These are phyloP conservation scores for Lipophrys pholis DNA, from an alignment of 2,113 vertebrate species.

Conservation along the genomic window DNA sequence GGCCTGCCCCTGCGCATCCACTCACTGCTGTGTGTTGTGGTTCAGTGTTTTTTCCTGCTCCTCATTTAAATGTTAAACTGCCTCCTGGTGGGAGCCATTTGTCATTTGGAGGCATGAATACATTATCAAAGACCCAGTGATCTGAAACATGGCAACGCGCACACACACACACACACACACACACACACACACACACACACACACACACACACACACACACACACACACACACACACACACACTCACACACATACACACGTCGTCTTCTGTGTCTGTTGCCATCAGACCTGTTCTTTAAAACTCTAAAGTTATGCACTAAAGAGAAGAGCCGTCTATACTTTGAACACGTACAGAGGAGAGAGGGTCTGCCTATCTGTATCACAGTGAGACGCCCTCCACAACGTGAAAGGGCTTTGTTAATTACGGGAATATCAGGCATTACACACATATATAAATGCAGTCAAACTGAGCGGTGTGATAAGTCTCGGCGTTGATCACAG, in stretches of 20 bases:
- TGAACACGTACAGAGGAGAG: conserved; percentile 15
- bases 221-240: neutral
- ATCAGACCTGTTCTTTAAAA: conserved; percentile 50
- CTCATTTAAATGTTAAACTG: conserved; percentile 78
- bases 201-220: neutral
- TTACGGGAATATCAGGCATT: conserved; percentile 46
- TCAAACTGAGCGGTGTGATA: conserved; percentile 34
- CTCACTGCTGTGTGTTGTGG: conserved; percentile 45
- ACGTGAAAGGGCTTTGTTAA: conserved; percentile 50
- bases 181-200: neutral
- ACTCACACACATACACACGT: no score
- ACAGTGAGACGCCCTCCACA: conserved; percentile 15
- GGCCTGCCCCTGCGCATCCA: conserved; percentile 37
- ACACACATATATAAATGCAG: conserved; percentile 12
- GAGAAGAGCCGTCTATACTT: conserved; percentile 39
- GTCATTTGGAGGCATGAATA: conserved; percentile 74
- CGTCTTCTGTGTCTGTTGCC: conserved; percentile 24
- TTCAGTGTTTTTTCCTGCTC: conserved; percentile 68
- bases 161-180: neutral
- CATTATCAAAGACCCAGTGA: conserved; percentile 67
- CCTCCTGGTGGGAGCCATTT: conserved; percentile 71
- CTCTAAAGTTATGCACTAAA: conserved; percentile 40
- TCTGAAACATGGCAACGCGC: conserved; percentile 32
- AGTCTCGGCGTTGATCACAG: conserved; percentile 47
- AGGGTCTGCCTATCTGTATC: conserved; percentile 5